Evolutionary conservation across 2,888 invertebrate species (phyloP).

Genomic region (Piscicola geometra): DNA sequence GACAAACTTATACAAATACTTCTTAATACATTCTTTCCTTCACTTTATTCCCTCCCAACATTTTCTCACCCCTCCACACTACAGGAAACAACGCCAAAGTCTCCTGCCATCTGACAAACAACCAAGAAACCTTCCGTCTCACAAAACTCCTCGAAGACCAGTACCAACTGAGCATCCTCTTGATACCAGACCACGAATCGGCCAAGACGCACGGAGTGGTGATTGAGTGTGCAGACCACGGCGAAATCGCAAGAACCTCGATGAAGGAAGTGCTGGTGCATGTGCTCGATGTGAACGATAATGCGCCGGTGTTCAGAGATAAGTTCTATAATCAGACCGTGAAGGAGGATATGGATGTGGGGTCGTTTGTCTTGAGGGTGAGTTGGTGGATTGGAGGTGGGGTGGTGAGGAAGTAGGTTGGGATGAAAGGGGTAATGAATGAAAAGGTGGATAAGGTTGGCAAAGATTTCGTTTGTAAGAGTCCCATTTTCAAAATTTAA

Average conservation of each 20-base stretch:
- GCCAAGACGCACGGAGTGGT: conserved; percentile 25
- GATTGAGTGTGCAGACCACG: conserved; percentile 32
- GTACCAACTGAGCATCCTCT: conserved; percentile 31
- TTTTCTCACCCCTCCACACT: neutral
- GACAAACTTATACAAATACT: too few relatives aligned
- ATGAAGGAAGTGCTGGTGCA: neutral
- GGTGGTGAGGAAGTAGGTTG: neutral
- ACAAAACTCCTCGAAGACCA: conserved; percentile 18
- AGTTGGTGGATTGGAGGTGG: neutral
- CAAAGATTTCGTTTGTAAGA: too few relatives aligned
- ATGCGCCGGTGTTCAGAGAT: conserved; percentile 30
- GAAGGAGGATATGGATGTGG: conserved; percentile 20
- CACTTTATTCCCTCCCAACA: too few relatives aligned
- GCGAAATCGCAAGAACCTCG: neutral
- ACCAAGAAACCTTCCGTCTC: conserved; percentile 14
- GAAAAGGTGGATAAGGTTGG: too few relatives aligned
- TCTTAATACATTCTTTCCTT: too few relatives aligned
- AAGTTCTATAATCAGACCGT: conserved; percentile 23
- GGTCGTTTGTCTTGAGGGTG: conserved; percentile 8
- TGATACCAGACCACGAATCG: conserved; percentile 31
- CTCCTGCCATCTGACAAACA: neutral
- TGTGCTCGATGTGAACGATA: conserved; percentile 36
- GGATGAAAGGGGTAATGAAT: too few relatives aligned
- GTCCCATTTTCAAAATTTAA: too few relatives aligned
- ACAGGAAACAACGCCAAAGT: conserved; percentile 5